Percentiles rank a stretch among this genome's conserved stretches.
Conservation (phyloP, 1,140 invertebrate species). For the Caerostris darwini region DNA sequence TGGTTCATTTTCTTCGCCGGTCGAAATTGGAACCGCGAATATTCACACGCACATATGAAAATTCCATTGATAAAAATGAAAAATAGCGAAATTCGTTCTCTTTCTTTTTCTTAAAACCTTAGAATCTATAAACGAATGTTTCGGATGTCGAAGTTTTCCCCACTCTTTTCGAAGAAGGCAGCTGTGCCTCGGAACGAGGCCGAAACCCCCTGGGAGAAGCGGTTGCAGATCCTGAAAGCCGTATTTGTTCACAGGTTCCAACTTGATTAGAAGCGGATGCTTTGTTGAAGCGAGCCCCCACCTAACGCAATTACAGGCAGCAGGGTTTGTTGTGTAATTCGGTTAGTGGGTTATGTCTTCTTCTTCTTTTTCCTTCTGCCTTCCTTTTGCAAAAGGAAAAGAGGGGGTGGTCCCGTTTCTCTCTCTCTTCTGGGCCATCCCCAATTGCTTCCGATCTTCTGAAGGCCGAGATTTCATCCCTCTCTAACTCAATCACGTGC, state of each 20-base stretch:
- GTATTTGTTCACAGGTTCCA: conserved; percentile 78
- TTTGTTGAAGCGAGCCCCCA: conserved; percentile 71
- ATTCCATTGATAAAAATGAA: conserved; percentile 20
- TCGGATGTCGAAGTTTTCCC: neutral
- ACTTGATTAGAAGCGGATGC: conserved; percentile 78
- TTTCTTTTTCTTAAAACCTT: conserved; percentile 5
- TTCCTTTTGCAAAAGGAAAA: neutral
- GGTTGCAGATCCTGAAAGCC: conserved; percentile 50
- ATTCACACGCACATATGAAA: neutral
- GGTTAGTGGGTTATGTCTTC: conserved; percentile 77
- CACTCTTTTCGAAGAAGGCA: conserved; percentile 41
- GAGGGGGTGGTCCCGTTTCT: neutral
- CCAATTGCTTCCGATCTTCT: conserved; percentile 71
- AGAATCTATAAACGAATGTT: conserved; percentile 31
- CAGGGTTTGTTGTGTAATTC: conserved; percentile 78
- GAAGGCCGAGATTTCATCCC: conserved; percentile 76
- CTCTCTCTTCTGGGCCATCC: conserved; percentile 26
- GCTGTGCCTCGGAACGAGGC: conserved; percentile 46
- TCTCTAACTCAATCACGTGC: conserved; percentile 75
- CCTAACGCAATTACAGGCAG: conserved; percentile 74
- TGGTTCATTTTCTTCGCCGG: too few species aligned
- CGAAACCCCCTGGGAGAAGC: conserved; percentile 25
- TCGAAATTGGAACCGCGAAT: neutral
- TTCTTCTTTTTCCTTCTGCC: neutral
- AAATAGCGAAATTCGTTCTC: neutral